phyloP scores from a whole-genome alignment of 2,113 vertebrate genomes.

The Oreochromis aureus region DNA sequence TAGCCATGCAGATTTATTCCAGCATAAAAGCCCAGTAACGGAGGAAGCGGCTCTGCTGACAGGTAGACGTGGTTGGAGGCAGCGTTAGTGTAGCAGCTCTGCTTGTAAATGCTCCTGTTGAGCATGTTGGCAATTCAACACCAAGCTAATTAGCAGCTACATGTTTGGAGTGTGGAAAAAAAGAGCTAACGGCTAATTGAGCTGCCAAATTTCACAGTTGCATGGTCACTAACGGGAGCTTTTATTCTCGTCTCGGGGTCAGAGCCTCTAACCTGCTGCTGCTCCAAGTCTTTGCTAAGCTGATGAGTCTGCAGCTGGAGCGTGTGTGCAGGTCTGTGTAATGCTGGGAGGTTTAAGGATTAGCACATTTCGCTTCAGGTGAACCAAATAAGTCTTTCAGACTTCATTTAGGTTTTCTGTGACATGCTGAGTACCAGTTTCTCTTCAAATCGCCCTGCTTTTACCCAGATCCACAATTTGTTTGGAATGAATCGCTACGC shows the following conservation, averaged over 20 bases:
- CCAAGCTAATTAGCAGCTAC: conserved; percentile 13
- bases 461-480: not conserved
- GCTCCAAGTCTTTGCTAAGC: not conserved
- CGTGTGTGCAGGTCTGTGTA: not conserved
- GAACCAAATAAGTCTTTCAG: not conserved
- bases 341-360: not conserved
- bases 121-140: not conserved
- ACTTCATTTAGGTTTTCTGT: not conserved
- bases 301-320: not conserved
- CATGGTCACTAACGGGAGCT: not conserved
- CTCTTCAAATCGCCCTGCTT: not conserved
- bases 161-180: not conserved
- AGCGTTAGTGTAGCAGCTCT: not conserved
- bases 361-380: not conserved
- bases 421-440: not conserved
- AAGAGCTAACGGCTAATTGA: not conserved
- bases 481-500: not conserved
- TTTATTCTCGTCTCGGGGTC: not conserved
- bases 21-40: not conserved
- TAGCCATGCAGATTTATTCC: conserved; percentile 24
- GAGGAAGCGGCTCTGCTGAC: not conserved
- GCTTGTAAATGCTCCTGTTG: not conserved
- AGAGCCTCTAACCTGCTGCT: not conserved
- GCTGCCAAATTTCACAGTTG: not conserved
- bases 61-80: not conserved